These are phyloP conservation scores for Avahi laniger DNA, from an alignment of 2,797 vertebrate species.

Conservation along the genomic window DNA sequence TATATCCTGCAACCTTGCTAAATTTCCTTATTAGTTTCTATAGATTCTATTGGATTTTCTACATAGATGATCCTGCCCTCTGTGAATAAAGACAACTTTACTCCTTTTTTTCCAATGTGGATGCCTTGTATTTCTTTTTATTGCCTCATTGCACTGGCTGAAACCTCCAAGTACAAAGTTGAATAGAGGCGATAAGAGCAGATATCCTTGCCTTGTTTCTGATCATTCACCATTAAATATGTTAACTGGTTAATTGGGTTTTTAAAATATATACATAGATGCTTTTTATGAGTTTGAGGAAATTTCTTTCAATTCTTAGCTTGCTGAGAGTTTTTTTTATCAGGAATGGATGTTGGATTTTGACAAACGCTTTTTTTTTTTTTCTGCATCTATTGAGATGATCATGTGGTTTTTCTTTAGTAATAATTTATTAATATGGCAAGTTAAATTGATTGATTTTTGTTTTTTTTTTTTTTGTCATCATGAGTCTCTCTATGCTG, in stretches of 20 bases:
- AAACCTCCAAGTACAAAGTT: background rate
- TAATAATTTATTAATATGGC: background rate
- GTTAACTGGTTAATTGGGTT: background rate
- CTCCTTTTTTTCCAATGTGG: background rate
- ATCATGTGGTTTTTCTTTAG: background rate
- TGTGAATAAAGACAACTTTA: conserved; percentile 5
- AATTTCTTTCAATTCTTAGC: background rate
- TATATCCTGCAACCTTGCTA: background rate
- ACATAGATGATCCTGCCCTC: background rate
- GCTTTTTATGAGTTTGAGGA: background rate
- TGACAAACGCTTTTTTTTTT: background rate
- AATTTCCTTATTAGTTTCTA: background rate
- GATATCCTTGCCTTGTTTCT: background rate
- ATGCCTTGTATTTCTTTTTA: background rate
- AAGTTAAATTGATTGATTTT: background rate
- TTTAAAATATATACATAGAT: background rate
- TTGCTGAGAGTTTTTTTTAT: background rate
- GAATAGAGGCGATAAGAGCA: background rate
- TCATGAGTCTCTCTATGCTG: background rate
- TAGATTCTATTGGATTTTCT: background rate
- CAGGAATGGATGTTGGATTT: background rate
- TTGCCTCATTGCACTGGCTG: background rate
- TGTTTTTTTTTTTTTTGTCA: background rate
- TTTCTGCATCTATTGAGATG: background rate
- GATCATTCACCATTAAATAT: background rate